Evolutionary conservation across 2,888 invertebrate genomes (phyloP).

Genomic region (Gymnocheta viridis): DNA sequence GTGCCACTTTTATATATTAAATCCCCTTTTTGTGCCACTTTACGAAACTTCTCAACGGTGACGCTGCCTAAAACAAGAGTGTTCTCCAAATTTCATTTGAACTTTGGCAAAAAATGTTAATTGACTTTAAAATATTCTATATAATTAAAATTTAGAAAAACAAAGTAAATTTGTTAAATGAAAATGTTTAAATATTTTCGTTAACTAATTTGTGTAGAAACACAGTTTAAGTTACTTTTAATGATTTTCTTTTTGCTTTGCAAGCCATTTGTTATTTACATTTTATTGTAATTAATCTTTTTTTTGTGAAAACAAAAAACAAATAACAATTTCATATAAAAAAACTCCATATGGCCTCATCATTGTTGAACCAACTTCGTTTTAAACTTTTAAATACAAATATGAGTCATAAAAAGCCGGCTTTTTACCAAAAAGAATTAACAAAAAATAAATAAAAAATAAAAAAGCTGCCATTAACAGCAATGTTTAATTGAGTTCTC

Average conservation of each 20-base stretch:
- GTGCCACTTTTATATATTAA: too few species aligned
- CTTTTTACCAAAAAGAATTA: slow-evolving; percentile 6
- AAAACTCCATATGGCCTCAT: slow-evolving; percentile 3
- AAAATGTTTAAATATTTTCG: too few species aligned
- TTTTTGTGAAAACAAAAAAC: neutral
- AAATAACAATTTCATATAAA: neutral
- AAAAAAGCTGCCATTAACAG: neutral
- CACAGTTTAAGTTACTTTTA: neutral
- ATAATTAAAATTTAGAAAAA: too few species aligned
- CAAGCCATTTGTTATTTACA: slow-evolving; percentile 2
- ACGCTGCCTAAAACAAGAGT: too few species aligned
- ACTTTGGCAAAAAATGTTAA: too few species aligned
- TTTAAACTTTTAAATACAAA: neutral
- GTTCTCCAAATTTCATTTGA: too few species aligned
- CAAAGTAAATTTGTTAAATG: too few species aligned
- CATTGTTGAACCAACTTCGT: slow-evolving; percentile 5
- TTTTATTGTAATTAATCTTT: slow-evolving; percentile 19
- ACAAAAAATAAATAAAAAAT: neutral
- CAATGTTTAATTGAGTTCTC: slow-evolving; percentile 36
- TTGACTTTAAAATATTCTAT: too few species aligned
- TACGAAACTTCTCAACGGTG: too few species aligned
- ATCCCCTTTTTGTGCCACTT: too few species aligned
- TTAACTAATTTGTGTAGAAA: too few species aligned
- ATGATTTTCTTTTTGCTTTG: neutral
- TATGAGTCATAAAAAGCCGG: slow-evolving; percentile 28